Percentiles rank a stretch among this genome's conserved stretches.
phyloP scores from a whole-genome alignment of 1,140 invertebrate genomes.

The Adoxophyes honmai region DNA sequence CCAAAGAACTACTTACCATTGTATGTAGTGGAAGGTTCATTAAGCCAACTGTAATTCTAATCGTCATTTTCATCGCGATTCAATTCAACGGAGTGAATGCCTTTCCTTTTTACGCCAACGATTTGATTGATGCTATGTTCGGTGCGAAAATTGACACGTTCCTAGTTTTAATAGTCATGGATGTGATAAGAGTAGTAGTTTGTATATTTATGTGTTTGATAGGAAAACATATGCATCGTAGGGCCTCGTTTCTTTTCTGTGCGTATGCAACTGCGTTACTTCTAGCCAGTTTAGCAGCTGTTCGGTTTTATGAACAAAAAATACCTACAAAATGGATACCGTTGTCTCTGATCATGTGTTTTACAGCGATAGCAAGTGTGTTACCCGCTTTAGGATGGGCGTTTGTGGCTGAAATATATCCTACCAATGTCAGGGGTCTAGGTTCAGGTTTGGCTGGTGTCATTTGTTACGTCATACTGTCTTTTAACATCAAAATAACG shows the following conservation, averaged over 20 bases:
- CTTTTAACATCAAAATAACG: conserved; percentile 42
- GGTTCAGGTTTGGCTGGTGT: conserved; percentile 36
- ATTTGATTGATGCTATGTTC: conserved; percentile 42
- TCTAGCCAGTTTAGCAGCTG: too few relatives aligned
- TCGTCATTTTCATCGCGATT: conserved; percentile 23
- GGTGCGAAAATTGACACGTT: conserved; percentile 34
- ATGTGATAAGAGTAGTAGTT: conserved; percentile 31
- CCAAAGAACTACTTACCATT: conserved; percentile 24
- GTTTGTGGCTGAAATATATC: conserved; percentile 54
- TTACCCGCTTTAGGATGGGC: conserved; percentile 41
- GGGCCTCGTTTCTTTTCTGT: conserved; percentile 30
- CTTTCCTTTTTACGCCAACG: conserved; percentile 45
- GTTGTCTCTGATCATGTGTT: conserved; percentile 18
- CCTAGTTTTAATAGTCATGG: conserved; percentile 36
- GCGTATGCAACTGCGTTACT: conserved; percentile 52
- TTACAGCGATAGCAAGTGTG: conserved; percentile 32
- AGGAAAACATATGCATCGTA: conserved; percentile 39
- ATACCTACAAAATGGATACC: background rate
- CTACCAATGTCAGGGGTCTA: conserved; percentile 47
- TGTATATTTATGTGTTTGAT: conserved; percentile 30
- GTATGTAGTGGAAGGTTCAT: conserved; percentile 30
- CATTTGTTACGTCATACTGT: conserved; percentile 34
- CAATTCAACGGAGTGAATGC: conserved; percentile 44
- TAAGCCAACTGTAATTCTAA: conserved; percentile 29
- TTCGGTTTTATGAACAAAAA: too few relatives aligned